Base-by-base conservation (phyloP, 2,797 vertebrate species). In the Neopelma chrysocephalum region DNA sequence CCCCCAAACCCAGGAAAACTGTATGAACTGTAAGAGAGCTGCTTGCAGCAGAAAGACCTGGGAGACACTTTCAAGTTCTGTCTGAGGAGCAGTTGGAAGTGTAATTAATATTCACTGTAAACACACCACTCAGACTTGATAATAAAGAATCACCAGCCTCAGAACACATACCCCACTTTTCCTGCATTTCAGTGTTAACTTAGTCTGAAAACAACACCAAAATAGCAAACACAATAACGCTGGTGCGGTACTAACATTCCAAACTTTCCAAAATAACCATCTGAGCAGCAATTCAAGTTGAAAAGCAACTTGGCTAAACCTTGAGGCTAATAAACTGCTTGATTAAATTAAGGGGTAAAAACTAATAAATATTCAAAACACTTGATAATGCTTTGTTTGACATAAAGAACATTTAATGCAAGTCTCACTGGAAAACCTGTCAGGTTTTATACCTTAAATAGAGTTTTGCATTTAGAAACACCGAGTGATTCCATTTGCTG, bases 361-460 rank as follows among this genome's bases (percentile, higher is more conserved):
- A 95, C 83, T 97, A 96, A 97, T 96, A 97, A 96, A 97, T 97
- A 97, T 97, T 97, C 97, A 97, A 93, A 97, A 92, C 92, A 94
- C 82, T 97, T 96, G 94, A 96, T 96, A 97, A 96, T 96, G 92
- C 94, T 97, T 97, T 96, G 95, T 97, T 96, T 96, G 75, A 95
- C 94, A 97, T 95, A 96, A 95, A 96, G 92, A 97, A 94, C 94
- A 90, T 88, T 91, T 94, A 96, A 94, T 94, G 89, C 90, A 89
- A 93, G 90, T 96, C 94, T 96, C 92, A 90, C 93, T 94, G 93
- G 91, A 93, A 94, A 95, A 94, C 79, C 89, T 95, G 96, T 93
- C 94, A 90, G 94, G 76, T 91, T 95, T 96, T 97, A 96, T 96
- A 97, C 96, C 96, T 96, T 95, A 96, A 95, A 94, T 87, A 96